A percentile compares a stretch with the other conserved stretches of the same genome.
phyloP scores from a whole-genome alignment of 2,888 invertebrate genomes.

The Agrotis segetum region DNA sequence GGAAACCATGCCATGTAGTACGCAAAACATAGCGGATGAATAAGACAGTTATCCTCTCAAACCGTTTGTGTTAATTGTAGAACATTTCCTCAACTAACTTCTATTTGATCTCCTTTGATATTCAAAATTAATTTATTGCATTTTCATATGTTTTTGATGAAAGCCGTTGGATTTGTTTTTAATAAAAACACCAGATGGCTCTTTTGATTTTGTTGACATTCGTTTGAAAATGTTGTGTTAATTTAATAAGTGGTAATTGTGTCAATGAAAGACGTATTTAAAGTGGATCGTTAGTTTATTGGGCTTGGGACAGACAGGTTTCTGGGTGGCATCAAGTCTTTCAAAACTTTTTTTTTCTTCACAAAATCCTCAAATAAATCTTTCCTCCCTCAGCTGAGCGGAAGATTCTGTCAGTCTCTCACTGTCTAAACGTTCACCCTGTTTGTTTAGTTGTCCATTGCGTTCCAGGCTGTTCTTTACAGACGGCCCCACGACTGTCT shows the following conservation, averaged over 20 bases:
- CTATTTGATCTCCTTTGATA: conserved; percentile 74
- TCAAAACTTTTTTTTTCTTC: too few relatives aligned
- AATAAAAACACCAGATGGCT: conserved; percentile 63
- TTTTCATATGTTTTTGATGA: conserved; percentile 70
- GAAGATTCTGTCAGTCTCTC: too few relatives aligned
- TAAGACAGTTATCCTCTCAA: conserved; percentile 46
- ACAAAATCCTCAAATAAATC: too few relatives aligned
- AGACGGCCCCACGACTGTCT: too few relatives aligned
- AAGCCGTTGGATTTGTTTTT: conserved; percentile 61
- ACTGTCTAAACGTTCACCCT: too few relatives aligned
- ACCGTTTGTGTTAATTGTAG: conserved; percentile 54
- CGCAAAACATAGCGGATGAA: conserved; percentile 47
- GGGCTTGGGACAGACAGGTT: background rate
- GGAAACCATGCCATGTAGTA: conserved; percentile 27
- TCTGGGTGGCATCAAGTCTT: background rate
- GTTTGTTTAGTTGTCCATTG: too few relatives aligned
- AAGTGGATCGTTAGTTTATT: conserved; percentile 10
- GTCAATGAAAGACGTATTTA: conserved; percentile 45
- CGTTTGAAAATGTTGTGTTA: conserved; percentile 43
- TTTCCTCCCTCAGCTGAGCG: too few relatives aligned
- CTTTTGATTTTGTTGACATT: conserved; percentile 59
- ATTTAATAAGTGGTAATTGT: conserved; percentile 54
- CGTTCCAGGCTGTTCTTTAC: too few relatives aligned
- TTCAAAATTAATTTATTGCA: conserved; percentile 66
- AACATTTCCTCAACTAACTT: conserved; percentile 65